Evolutionary conservation across 2,888 invertebrate genomes (phyloP).

Genomic region (Lochmaea capreae): DNA sequence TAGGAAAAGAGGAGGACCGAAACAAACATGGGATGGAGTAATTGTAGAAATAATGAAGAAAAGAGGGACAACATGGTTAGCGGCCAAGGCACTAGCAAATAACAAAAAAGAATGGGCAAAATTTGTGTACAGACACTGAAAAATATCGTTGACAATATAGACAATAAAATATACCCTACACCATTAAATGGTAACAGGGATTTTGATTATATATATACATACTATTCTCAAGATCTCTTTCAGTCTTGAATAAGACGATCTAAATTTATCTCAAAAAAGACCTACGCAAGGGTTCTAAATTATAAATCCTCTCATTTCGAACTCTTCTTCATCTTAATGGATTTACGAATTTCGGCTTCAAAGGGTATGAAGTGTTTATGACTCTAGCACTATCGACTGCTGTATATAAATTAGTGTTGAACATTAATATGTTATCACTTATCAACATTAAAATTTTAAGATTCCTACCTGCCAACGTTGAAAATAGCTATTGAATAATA

Average conservation of each 20-base stretch:
- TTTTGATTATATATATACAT: too few species aligned
- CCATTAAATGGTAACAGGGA: too few species aligned
- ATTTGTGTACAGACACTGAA: too few species aligned
- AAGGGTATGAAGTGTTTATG: slow-evolving; percentile 28
- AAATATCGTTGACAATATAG: too few species aligned
- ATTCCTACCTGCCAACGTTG: slow-evolving; percentile 12
- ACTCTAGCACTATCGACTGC: slow-evolving; percentile 9
- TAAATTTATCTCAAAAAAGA: slow-evolving; percentile 20
- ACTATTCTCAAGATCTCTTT: background rate
- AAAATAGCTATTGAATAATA: slow-evolving; percentile 13
- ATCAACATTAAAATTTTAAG: slow-evolving; percentile 8
- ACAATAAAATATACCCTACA: too few species aligned
- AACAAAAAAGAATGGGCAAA: too few species aligned
- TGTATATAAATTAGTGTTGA: slow-evolving; percentile 9
- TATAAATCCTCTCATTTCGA: slow-evolving; percentile 9
- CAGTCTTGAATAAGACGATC: background rate
- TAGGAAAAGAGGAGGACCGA: too few species aligned
- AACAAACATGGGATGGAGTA: too few species aligned
- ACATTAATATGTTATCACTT: slow-evolving; percentile 23
- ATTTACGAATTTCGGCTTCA: slow-evolving; percentile 13
- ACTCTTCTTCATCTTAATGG: slow-evolving; percentile 16
- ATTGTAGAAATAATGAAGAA: too few species aligned
- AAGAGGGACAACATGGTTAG: too few species aligned
- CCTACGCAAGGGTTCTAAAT: background rate
- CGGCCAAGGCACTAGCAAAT: too few species aligned